Evolutionary conservation across 1,140 invertebrate species (phyloP), one percentile per base, ranked within the genome.

Genomic region (Saxidomus purpurata): DNA sequence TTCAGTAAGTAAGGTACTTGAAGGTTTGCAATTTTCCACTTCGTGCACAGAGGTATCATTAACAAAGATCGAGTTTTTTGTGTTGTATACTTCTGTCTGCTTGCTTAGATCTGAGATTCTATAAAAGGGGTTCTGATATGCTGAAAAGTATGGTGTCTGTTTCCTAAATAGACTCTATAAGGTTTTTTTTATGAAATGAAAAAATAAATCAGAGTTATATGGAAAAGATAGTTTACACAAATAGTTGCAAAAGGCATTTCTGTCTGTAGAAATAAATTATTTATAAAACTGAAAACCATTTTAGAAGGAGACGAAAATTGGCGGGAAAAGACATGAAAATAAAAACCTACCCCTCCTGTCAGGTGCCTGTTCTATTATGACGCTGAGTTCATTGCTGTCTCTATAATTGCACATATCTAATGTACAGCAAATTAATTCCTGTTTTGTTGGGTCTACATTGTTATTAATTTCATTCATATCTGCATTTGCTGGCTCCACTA

Each of bases 321-420:
- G n/a, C n/a, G 4, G n/a, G 6, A 22, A 22, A 59, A 19, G 19
- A 22, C n/a, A 59, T 6, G 19, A 59, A 59, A 59, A 59, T 4
- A 4, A n/a, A 59, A 28, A 13, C 34, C 36, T 79, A 79, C 76
- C 76, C 55, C 36, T 79, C 25, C 76, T 52, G 22, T 79, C 76
- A 4, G 43, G 76, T 1, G 76, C 43, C 34, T 79, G 76, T 19
- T 83, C 71, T 17, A 83, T 89, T 6, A 76, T 84, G 13, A 79
- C 74, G 25, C 52, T 79, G 36, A 85, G 55, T 47, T 80, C 81
- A 34, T 55, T 28, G 49, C 89, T 85, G 74, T 81, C 82, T 49
- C 61, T 85, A 13, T 81, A 84, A 31, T 82, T 90, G 19, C 85
- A 82, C 89, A 82, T 87, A 71, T 83, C 84, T n/a, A 81, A 34